Percentiles rank a stretch among this genome's conserved stretches.
These are phyloP conservation scores for human DNA, from an alignment of 2,113 vertebrate species.

Conservation along the genomic window DNA sequence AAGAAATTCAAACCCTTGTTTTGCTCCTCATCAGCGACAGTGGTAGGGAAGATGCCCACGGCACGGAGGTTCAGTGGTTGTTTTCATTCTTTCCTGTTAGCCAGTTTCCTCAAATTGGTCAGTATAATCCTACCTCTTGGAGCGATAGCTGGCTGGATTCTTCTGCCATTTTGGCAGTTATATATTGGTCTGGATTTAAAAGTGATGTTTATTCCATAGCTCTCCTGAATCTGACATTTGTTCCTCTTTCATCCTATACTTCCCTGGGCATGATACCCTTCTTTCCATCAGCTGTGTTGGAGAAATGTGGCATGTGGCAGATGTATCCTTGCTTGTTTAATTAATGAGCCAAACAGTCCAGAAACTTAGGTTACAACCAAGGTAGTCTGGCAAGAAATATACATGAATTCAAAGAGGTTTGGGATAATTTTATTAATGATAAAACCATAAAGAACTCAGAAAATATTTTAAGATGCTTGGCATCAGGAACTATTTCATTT, in stretches of 20 bases:
- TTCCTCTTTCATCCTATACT: not conserved
- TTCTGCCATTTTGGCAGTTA: not conserved
- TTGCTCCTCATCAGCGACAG: not conserved
- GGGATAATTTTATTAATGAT: constrained; percentile 16
- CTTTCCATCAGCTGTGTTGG: not conserved
- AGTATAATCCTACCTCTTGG: not conserved
- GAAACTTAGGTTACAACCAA: not conserved
- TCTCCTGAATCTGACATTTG: not conserved
- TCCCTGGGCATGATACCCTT: not conserved
- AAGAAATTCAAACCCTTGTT: not conserved
- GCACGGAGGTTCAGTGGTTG: not conserved
- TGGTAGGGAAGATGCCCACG: not conserved
- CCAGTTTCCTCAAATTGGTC: not conserved
- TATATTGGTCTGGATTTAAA: not conserved
- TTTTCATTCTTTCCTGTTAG: not conserved
- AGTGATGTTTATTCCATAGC: not conserved
- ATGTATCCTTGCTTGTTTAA: not conserved
- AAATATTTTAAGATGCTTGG: not conserved
- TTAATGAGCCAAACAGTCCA: not conserved
- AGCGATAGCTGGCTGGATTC: too few relatives aligned
- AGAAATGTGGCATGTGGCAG: not conserved
- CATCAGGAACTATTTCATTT: not conserved
- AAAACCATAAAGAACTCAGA: not conserved
- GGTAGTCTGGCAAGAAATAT: not conserved
- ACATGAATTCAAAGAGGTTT: not conserved